Evolutionary conservation across 2,797 vertebrate genomes (phyloP), one percentile per base, ranked within the genome.

Genomic region (Lerista edwardsae): DNA sequence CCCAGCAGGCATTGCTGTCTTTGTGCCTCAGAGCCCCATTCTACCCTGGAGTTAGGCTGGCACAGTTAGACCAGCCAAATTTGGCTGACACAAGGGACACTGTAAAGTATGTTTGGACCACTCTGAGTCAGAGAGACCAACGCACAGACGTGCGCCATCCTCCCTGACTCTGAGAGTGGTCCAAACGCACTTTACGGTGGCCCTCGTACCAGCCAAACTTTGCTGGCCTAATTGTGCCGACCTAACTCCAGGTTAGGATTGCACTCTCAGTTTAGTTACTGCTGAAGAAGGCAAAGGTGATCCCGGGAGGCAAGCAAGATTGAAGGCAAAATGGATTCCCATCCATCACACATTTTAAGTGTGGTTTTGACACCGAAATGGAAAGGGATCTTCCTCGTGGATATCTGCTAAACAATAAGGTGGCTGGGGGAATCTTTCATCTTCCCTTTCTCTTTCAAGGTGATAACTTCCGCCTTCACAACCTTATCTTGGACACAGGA

Each of bases 401-500:
- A 31, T 34, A 44, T 9, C 4, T 27, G n/a, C 17, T 17, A 25
- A 41, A 34, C n/a, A 69, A 64, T 34, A 34, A 27, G 68, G n/a
- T 9, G 36, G 39, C 11, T 44, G 71, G n/a, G n/a, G 65, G 11
- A 47, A 67, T 47, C n/a, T 73, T 55, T 59, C 44, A 69, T 78
- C 21, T 14, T 90, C 0, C 76, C 23, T 77, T 88, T 87, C 61
- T 79, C 31, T 88, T 80, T 64, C 82, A 89, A 98, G 98, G 98
- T 67, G 98, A 99, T 93, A 99, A 97, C 91, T 97, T 99, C 91
- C 98, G 99, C 64, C 97, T 99, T 44, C 98, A 99, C 89, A 99
- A 99, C 95, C 95, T 99, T 88, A 99, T 99, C 83, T 95, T 99
- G 96, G 99, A 99, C 95, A 98, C 98, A 0, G 99, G 99, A 85